Evolutionary conservation across 2,113 vertebrate genomes (phyloP).

Genomic region (Salvator merianae): DNA sequence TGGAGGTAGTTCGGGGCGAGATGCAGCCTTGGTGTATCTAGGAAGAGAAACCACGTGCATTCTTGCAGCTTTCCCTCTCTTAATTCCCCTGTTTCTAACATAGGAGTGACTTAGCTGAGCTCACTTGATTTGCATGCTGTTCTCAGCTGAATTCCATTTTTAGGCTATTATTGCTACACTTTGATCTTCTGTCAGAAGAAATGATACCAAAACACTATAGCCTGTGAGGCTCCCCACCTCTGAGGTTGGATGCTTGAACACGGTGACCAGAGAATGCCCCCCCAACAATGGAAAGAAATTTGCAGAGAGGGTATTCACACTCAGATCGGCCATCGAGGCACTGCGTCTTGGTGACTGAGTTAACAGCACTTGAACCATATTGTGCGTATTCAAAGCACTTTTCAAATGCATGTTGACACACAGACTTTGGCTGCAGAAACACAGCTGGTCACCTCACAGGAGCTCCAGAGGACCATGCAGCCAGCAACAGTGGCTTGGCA

Average conservation of each 20-base stretch:
- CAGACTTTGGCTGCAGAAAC: rapidly evolving
- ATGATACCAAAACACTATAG: not conserved
- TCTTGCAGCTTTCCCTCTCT: not conserved
- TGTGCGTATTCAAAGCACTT: too few species aligned
- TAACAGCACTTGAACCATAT: not conserved
- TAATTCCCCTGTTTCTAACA: conserved; percentile 12
- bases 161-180: not conserved
- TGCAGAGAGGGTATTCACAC: not conserved
- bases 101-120: not conserved
- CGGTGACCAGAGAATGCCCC: not conserved
- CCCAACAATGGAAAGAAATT: not conserved
- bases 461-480: not conserved
- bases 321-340: not conserved
- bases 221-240: not conserved
- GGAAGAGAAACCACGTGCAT: not conserved
- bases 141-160: conserved; percentile 5
- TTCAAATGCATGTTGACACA: not conserved
- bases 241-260: not conserved
- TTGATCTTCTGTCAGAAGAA: conserved; percentile 13
- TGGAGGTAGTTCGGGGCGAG: not conserved
- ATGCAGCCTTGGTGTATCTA: not conserved
- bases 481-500: too few species aligned
- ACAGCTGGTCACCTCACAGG: too few species aligned
- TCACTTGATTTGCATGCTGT: not conserved
- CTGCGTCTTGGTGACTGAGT: not conserved